A percentile compares a stretch with the other conserved stretches of the same genome.
phyloP scores from a whole-genome alignment of 2,797 vertebrate species.

The Hylomyscus alleni region DNA sequence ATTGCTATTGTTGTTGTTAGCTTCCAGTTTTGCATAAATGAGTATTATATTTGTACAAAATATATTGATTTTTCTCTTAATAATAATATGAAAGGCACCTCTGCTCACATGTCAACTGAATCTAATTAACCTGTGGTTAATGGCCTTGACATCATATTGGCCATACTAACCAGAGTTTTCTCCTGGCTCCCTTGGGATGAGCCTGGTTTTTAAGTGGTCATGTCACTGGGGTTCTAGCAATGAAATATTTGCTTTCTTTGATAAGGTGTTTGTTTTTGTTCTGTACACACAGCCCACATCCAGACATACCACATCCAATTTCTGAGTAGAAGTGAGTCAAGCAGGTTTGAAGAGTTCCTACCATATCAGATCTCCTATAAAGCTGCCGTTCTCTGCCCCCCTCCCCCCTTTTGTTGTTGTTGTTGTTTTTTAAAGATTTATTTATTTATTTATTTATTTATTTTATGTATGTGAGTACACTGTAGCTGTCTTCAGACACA shows the following conservation, averaged over 20 bases:
- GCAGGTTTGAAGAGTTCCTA: neutral
- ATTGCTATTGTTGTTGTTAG: neutral
- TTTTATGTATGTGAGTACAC: no score
- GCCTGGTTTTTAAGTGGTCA: neutral
- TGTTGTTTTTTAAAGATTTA: no score
- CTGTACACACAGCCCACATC: conserved; percentile 8
- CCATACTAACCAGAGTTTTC: neutral
- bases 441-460: no score
- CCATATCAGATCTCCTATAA: conserved; percentile 30
- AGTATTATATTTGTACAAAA: conserved; percentile 29
- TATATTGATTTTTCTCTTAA: neutral
- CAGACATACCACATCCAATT: neutral
- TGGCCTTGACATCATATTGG: neutral
- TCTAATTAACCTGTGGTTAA: conserved; percentile 50
- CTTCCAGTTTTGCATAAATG: conserved; percentile 28
- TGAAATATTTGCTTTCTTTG: conserved; percentile 32
- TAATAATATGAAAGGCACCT: neutral
- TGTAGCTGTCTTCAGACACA: no score
- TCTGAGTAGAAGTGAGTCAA: conserved; percentile 47
- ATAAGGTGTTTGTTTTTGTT: conserved; percentile 14
- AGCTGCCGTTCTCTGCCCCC: neutral
- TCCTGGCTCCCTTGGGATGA: neutral
- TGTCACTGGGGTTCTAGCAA: neutral
- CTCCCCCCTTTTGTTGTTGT: neutral
- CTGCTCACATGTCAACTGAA: neutral